These are phyloP conservation scores for Alentia gelatinosa DNA, from an alignment of 2,888 invertebrate genomes.

Conservation along the genomic window DNA sequence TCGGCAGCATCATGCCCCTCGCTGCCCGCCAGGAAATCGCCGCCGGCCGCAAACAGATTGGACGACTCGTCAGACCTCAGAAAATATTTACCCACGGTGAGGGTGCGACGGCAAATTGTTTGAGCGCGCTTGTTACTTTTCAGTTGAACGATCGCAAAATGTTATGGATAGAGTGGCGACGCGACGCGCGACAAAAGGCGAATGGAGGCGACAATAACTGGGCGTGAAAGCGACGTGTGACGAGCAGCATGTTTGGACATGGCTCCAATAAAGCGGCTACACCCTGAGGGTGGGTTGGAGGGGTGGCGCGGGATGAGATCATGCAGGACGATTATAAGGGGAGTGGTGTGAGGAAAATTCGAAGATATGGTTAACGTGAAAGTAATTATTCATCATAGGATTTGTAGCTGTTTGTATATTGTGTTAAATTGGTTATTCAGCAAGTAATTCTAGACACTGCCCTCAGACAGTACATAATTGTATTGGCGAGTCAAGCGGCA, in stretches of 20 bases:
- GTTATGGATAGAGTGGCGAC: not conserved
- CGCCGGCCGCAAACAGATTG: slow-evolving; percentile 20
- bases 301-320: not conserved
- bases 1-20: not conserved
- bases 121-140: slow-evolving; percentile 11
- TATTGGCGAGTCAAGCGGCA: not conserved
- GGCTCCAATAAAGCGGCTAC: not conserved
- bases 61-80: not conserved
- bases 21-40: not conserved
- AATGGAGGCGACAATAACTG: not conserved
- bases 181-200: not conserved
- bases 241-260: slow-evolving; percentile 17
- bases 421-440: no score
- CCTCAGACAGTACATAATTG: no score
- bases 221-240: not conserved
- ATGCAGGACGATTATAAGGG: no score
- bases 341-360: no score
- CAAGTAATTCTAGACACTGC: no score
- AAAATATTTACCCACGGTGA: slow-evolving; percentile 22
- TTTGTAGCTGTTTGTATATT: no score
- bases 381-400: no score
- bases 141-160: not conserved
- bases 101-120: slow-evolving; percentile 1
- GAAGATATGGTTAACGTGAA: no score
- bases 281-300: not conserved